Base-by-base conservation (phyloP, 2,888 invertebrate genomes). In the Drepanosiphum platanoidis region DNA sequence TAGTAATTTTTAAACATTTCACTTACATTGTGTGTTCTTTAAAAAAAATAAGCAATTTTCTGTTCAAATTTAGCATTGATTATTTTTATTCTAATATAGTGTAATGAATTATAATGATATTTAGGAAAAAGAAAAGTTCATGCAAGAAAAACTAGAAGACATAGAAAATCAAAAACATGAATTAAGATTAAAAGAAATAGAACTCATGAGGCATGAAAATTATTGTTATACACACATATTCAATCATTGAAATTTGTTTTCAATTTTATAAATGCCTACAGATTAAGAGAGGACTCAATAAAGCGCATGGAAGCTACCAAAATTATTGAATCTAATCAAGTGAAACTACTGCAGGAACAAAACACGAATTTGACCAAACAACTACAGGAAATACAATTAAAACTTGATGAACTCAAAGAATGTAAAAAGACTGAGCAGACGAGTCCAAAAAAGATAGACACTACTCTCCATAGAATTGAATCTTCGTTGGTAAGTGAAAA, bases 381-480 rank as follows among this genome's bases (percentile, higher is more conserved):
- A 75, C 22, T 83, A 39, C 8, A n/a, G 8, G 77, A 84, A 52
- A 77, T 84, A 66, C 75, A 84, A 84, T 58, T 22, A 58, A 77
- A 77, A 39, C 84, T 84, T 30, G n/a, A 58, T 1, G 22, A 46
- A 34, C 11, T 74, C 34, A 18, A 75, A 42, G n/a, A 46, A n/a
- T 46, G 13, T 46, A 83, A 75, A 36, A 74, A 42, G n/a, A 22
- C 3, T 42, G 72, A 82, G 3, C 61, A 36, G 4, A n/a, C 13
- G 15, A 61, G 11, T 70, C 18, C 58, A 18, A 81, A 71, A 30
- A 39, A 30, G 39, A 30, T 27, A 36, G 8, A 39, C 32, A 42
- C 42, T 64, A 39, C 61, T 8, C 30, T 42, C n/a, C 72, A 61
- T 39, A 70, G 3, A 30, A 72, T 72, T 32, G 72, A 61, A 32